Conservation (phyloP, 1,140 invertebrate species). For the Drosophila elegans region DNA sequence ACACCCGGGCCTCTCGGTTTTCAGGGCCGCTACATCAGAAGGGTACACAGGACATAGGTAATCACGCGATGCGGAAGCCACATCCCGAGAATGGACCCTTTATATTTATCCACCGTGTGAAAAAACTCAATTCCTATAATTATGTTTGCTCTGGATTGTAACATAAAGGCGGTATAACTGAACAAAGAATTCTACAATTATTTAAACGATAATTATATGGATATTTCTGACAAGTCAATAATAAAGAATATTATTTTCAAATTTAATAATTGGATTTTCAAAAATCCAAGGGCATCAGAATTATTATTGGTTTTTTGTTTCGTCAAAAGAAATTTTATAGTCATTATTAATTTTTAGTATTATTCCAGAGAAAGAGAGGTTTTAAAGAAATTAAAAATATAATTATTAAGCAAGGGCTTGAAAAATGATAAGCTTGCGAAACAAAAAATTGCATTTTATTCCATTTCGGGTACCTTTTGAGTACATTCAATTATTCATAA, state of each 20-base stretch:
- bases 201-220: background rate
- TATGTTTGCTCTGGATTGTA: background rate
- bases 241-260: background rate
- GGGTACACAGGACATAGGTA: background rate
- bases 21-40: constrained; percentile 40
- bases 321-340: too few relatives aligned
- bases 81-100: background rate
- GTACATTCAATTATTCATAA: too few relatives aligned
- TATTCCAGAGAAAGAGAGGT: too few relatives aligned
- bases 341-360: too few relatives aligned
- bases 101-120: constrained; percentile 12
- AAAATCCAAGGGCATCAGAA: too few relatives aligned
- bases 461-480: too few relatives aligned
- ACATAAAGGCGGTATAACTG: background rate
- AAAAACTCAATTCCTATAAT: constrained; percentile 22
- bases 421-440: too few relatives aligned
- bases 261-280: too few relatives aligned
- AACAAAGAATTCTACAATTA: background rate
- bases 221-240: background rate
- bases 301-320: too few relatives aligned
- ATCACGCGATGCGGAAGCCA: constrained; percentile 10
- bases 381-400: too few relatives aligned
- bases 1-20: constrained; percentile 24
- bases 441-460: too few relatives aligned
- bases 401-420: too few relatives aligned